Conservation (phyloP, 2,113 vertebrate genomes). For the Pelusios castaneus region DNA sequence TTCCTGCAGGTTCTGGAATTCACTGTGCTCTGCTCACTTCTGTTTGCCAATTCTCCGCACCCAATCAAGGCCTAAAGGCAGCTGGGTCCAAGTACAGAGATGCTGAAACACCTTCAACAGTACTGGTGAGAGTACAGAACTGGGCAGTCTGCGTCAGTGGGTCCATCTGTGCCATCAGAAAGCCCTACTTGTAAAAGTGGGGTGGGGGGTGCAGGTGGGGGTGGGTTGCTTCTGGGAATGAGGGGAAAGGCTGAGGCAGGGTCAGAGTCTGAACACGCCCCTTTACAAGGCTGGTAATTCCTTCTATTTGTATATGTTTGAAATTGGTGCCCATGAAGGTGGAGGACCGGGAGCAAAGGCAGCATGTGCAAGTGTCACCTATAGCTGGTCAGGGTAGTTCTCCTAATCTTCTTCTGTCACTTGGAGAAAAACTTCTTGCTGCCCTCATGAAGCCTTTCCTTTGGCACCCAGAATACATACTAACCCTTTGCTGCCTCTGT, state of each 20-base stretch:
- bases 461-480: background rate
- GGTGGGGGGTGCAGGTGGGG: background rate
- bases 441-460: background rate
- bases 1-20: rapidly evolving
- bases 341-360: background rate
- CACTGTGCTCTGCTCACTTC: rapidly evolving
- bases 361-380: background rate
- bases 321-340: rapidly evolving
- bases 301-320: background rate
- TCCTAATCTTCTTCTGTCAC: background rate
- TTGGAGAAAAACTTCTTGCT: background rate
- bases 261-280: background rate
- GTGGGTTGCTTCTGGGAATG: background rate
- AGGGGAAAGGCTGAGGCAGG: background rate
- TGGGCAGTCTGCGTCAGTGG: background rate
- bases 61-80: rapidly evolving
- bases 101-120: rapidly evolving
- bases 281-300: background rate
- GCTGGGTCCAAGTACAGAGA: rapidly evolving
- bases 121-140: rapidly evolving
- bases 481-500: rapidly evolving
- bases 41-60: rapidly evolving
- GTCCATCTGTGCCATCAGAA: background rate
- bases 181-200: background rate
- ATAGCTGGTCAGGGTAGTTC: background rate